Evolutionary conservation across 2,113 vertebrate genomes (phyloP).

Genomic region (Dromiciops gliroides): DNA sequence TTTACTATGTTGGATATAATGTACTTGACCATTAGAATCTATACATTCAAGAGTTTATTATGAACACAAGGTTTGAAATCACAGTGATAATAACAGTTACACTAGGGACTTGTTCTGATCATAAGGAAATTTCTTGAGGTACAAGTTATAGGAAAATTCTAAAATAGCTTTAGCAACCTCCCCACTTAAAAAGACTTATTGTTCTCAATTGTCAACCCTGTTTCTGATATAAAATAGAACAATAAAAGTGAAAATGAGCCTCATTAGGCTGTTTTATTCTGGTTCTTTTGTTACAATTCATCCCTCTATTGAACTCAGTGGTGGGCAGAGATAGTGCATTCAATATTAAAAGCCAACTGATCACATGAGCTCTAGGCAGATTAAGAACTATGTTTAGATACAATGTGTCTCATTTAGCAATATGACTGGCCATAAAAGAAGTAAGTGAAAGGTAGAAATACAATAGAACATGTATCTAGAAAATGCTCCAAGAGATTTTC

Average conservation of each 20-base stretch:
- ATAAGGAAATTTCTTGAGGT: not conserved
- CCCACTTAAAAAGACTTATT: not conserved
- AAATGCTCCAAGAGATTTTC: not conserved
- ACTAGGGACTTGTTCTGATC: not conserved
- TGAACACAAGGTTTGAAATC: not conserved
- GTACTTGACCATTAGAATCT: not conserved
- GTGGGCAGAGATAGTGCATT: not conserved
- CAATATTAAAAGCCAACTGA: not conserved
- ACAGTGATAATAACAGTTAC: not conserved
- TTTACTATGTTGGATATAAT: not conserved
- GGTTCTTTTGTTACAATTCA: not conserved
- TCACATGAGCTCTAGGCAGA: not conserved
- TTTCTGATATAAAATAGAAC: conserved; percentile 19
- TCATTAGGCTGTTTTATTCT: conserved; percentile 6
- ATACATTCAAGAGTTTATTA: not conserved
- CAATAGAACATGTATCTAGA: not conserved
- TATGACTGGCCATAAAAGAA: not conserved
- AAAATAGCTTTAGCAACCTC: not conserved
- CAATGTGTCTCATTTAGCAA: not conserved
- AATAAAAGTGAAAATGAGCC: not conserved
- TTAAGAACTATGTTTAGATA: not conserved
- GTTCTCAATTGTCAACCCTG: not conserved
- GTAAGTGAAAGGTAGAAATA: not conserved
- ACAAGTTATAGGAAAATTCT: not conserved
- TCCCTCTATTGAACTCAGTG: not conserved